phyloP scores from a whole-genome alignment of 2,888 invertebrate species.

The Nesidiocoris tenuis region DNA sequence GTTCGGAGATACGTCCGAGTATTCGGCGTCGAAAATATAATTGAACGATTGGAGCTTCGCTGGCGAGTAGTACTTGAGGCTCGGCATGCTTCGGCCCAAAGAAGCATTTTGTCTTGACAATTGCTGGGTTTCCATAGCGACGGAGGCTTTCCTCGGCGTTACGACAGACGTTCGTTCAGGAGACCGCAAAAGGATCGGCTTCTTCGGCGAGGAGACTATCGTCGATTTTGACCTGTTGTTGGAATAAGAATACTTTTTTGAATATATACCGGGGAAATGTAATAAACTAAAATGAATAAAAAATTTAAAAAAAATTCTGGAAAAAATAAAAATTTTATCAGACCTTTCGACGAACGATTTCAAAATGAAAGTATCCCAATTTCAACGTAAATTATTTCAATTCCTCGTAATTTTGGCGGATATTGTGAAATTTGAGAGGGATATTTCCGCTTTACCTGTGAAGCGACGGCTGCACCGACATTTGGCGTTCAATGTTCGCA shows the following conservation, averaged over 20 bases:
- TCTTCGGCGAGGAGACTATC: conserved; percentile 39
- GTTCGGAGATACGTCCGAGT: conserved; percentile 5
- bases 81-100: conserved; percentile 25
- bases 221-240: conserved; percentile 31
- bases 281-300: too few relatives aligned
- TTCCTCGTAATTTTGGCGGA: too few relatives aligned
- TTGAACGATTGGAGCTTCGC: conserved; percentile 39
- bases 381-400: too few relatives aligned
- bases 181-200: conserved; percentile 27
- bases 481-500: conserved; percentile 42
- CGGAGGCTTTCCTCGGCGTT: background rate
- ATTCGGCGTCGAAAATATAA: conserved; percentile 33
- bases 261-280: too few relatives aligned
- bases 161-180: conserved; percentile 24
- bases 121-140: background rate
- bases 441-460: conserved; percentile 17
- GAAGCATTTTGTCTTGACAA: background rate
- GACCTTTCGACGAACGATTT: too few relatives aligned
- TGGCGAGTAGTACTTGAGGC: conserved; percentile 36
- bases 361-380: too few relatives aligned
- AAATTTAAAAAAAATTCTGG: too few relatives aligned
- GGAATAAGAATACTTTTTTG: background rate
- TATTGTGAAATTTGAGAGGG: too few relatives aligned
- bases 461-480: conserved; percentile 17
- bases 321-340: too few relatives aligned